These are phyloP conservation scores for Stegodyphus dumicola DNA, from an alignment of 1,140 invertebrate genomes.

Conservation along the genomic window DNA sequence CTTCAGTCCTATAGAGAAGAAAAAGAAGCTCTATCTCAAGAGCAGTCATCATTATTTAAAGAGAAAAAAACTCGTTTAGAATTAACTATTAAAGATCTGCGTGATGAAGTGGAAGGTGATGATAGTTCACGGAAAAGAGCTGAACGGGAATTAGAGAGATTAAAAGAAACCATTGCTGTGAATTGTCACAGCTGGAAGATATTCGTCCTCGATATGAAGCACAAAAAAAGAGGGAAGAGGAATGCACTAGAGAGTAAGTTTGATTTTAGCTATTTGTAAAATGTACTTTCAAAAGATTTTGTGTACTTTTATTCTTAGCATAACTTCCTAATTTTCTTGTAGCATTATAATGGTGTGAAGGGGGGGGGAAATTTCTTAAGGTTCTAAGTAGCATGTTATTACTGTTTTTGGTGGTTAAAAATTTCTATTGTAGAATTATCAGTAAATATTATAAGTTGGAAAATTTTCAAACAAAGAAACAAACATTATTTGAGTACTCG, in stretches of 20 bases:
- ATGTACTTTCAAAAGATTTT: too few species aligned
- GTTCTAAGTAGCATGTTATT: too few species aligned
- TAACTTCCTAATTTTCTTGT: too few species aligned
- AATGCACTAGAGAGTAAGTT: slow-evolving; percentile 72
- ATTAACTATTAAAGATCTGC: slow-evolving; percentile 92
- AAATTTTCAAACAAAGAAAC: too few species aligned
- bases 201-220: slow-evolving; percentile 93
- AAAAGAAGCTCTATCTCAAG: slow-evolving; percentile 89
- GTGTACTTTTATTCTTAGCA: too few species aligned
- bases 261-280: not conserved
- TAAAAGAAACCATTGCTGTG: slow-evolving; percentile 88
- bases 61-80: slow-evolving; percentile 97
- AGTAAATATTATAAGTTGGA: too few species aligned
- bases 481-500: too few species aligned
- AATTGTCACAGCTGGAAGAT: slow-evolving; percentile 87
- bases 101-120: slow-evolving; percentile 95
- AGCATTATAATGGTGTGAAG: too few species aligned
- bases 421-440: too few species aligned
- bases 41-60: slow-evolving; percentile 92
- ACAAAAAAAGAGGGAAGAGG: slow-evolving; percentile 93
- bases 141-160: slow-evolving; percentile 88
- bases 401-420: too few species aligned
- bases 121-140: slow-evolving; percentile 88
- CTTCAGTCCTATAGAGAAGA: slow-evolving; percentile 89
- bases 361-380: too few species aligned